A percentile compares a stretch with the other conserved stretches of the same genome.
Evolutionary conservation across 1,140 invertebrate species (phyloP).

Genomic region (Philopotamus ludificatus): DNA sequence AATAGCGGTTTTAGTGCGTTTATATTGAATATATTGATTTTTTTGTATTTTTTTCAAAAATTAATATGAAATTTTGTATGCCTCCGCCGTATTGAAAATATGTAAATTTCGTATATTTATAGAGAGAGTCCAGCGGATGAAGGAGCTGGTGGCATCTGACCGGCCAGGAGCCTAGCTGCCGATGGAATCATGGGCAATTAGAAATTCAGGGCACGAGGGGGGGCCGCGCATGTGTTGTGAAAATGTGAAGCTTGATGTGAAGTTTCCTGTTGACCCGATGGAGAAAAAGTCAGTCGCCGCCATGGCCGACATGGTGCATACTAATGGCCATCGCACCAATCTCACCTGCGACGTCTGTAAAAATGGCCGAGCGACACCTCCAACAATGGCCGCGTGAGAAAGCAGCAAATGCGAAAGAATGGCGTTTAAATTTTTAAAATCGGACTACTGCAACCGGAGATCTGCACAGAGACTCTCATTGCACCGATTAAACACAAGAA

Average conservation of each 20-base stretch:
- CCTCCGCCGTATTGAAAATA: too few relatives aligned
- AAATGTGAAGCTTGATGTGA: slow-evolving; percentile 30
- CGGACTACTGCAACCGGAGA: too few relatives aligned
- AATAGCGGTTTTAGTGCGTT: too few relatives aligned
- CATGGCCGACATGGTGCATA: background rate
- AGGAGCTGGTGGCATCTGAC: background rate
- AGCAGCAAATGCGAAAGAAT: background rate
- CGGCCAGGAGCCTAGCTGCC: background rate
- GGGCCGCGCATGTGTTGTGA: slow-evolving; percentile 29
- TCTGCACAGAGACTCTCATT: background rate
- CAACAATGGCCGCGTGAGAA: background rate
- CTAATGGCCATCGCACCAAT: slow-evolving; percentile 15
- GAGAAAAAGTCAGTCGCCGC: slow-evolving; percentile 28
- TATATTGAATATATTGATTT: too few relatives aligned
- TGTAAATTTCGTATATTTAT: too few relatives aligned
- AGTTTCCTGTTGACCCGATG: slow-evolving; percentile 38
- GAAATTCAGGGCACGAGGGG: slow-evolving; percentile 19
- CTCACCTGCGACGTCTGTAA: slow-evolving; percentile 8
- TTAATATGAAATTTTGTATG: too few relatives aligned
- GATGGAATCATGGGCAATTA: slow-evolving; percentile 2
- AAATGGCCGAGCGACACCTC: background rate
- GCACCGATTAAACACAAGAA: background rate
- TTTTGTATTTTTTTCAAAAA: too few relatives aligned
- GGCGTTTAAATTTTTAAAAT: too few relatives aligned
- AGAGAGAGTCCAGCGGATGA: too few relatives aligned